A percentile compares a stretch with the other conserved stretches of the same genome.
These are phyloP conservation scores for Chelon labrosus DNA, from an alignment of 2,797 vertebrate genomes.

Conservation along the genomic window DNA sequence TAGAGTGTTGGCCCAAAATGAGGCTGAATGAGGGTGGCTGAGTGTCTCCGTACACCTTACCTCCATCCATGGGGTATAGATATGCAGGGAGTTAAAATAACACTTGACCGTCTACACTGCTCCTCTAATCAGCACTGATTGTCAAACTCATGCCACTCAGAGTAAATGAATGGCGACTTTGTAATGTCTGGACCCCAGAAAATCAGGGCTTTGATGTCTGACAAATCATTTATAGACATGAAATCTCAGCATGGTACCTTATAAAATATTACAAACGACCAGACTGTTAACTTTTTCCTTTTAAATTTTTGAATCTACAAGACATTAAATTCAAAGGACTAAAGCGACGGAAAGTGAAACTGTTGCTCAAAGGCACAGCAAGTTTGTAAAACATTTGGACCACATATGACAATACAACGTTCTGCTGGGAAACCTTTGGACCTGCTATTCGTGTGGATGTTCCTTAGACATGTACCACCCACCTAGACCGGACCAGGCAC, in stretches of 20 bases:
- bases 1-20: constrained; percentile 5
- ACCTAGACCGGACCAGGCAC: too few relatives aligned
- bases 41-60: constrained; percentile 45
- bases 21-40: constrained; percentile 8
- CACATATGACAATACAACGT: too few relatives aligned
- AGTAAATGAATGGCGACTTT: constrained; percentile 37
- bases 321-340: too few relatives aligned
- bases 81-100: constrained; percentile 33
- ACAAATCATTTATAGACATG: constrained; percentile 8
- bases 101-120: constrained; percentile 24
- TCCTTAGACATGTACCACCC: too few relatives aligned
- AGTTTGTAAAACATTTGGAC: too few relatives aligned
- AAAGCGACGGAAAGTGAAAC: too few relatives aligned
- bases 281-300: background rate
- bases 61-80: constrained; percentile 35
- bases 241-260: background rate
- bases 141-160: constrained; percentile 43
- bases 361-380: too few relatives aligned
- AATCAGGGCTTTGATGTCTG: constrained; percentile 43
- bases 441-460: too few relatives aligned
- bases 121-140: constrained; percentile 60
- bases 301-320: background rate
- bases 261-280: constrained; percentile 15
- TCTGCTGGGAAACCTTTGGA: too few relatives aligned
- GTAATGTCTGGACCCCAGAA: constrained; percentile 38